These are phyloP conservation scores for Clarias pachynema DNA, from an alignment of 2,797 vertebrate species.

Conservation along the genomic window DNA sequence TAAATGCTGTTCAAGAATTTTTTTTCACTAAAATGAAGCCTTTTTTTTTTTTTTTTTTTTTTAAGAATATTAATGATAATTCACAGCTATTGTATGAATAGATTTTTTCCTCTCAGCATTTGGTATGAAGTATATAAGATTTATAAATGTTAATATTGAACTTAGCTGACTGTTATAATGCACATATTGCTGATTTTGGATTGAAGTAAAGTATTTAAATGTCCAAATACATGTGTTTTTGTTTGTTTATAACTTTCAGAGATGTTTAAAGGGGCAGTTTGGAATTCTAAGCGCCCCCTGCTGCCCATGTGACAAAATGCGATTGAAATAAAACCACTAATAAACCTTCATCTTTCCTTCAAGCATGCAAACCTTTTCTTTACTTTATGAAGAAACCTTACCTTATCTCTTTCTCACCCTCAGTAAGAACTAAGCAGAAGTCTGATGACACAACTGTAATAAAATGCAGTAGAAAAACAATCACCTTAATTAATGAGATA, in stretches of 20 bases:
- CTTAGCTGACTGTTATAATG: not conserved
- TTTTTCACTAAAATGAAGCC: not conserved
- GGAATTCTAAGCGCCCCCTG: not conserved
- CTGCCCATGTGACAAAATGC: not conserved
- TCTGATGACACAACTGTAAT: not conserved
- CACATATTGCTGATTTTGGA: not conserved
- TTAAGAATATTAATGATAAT: not conserved
- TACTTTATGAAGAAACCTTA: not conserved
- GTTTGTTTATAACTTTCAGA: not conserved
- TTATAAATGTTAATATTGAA: not conserved
- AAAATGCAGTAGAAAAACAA: not conserved
- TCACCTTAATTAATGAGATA: conserved; percentile 1
- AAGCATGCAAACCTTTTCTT: not conserved
- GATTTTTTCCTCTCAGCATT: not conserved
- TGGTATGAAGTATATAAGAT: not conserved
- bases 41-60: no score
- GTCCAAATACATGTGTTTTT: not conserved
- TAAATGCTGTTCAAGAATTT: not conserved
- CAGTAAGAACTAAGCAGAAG: not conserved
- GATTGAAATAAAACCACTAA: no score
- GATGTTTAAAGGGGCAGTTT: not conserved
- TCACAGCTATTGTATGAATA: not conserved
- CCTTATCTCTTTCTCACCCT: not conserved
- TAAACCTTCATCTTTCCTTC: not conserved
- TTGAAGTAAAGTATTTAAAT: not conserved